A percentile compares a stretch with the other conserved stretches of the same genome.
phyloP scores from a whole-genome alignment of 2,888 invertebrate genomes.

The Aspidiotus rigidus region DNA sequence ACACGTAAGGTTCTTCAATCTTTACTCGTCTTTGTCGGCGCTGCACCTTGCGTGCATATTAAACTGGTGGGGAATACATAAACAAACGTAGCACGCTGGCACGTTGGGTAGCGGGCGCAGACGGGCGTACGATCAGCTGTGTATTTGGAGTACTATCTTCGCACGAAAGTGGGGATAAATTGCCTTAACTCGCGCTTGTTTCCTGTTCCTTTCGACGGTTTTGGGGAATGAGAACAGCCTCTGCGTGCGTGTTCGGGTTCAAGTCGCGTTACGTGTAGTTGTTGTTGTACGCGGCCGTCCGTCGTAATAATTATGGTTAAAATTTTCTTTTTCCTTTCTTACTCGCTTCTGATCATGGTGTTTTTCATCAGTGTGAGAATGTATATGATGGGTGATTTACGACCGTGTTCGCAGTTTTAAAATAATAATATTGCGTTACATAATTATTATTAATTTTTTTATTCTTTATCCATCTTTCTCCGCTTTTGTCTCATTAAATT shows the following conservation, averaged over 20 bases:
- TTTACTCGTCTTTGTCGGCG: slow-evolving; percentile 49
- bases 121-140: slow-evolving; percentile 33
- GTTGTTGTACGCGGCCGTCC: slow-evolving; percentile 14
- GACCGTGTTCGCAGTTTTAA: slow-evolving; percentile 7
- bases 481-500: background rate
- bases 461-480: background rate
- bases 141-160: slow-evolving; percentile 29
- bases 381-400: slow-evolving; percentile 5
- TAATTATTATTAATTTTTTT: background rate
- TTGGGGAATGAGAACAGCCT: slow-evolving; percentile 26
- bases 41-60: slow-evolving; percentile 45
- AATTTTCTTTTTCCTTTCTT: background rate
- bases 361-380: slow-evolving; percentile 9
- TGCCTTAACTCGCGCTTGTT: slow-evolving; percentile 31
- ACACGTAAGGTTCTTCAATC: slow-evolving; percentile 28
- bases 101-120: slow-evolving; percentile 41
- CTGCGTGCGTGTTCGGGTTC: slow-evolving; percentile 26
- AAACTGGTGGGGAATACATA: slow-evolving; percentile 39
- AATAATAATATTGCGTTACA: background rate
- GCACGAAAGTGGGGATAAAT: slow-evolving; percentile 31
- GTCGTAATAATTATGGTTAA: background rate
- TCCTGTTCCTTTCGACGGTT: slow-evolving; percentile 28
- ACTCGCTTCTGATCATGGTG: slow-evolving; percentile 2
- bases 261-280: slow-evolving; percentile 1
- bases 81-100: slow-evolving; percentile 39